A percentile compares a stretch with the other conserved stretches of the same genome.
Evolutionary conservation across 35 echinoderm and acorn worm genomes (phyloP).

Genomic region (Hemicentrotus pulcherrimus): DNA sequence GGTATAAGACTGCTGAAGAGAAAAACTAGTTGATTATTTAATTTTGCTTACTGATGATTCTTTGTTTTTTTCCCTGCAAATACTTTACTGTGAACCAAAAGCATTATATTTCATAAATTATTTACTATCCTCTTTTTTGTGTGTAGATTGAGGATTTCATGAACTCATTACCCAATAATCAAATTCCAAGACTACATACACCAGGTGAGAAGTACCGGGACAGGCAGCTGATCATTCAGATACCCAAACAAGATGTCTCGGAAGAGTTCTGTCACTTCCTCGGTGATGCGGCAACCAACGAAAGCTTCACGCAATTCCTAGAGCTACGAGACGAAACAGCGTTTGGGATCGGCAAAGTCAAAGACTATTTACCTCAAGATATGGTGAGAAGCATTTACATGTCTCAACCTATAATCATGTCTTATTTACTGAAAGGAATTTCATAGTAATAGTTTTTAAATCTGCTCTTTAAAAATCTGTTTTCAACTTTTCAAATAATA

Average conservation of each 20-base stretch:
- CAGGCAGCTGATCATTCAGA: slow-evolving; percentile 91
- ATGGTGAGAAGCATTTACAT: slow-evolving; percentile 58
- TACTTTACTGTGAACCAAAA: too few species aligned
- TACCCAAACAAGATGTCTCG: slow-evolving; percentile 90
- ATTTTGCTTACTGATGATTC: too few species aligned
- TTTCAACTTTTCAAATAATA: too few species aligned
- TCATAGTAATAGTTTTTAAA: too few species aligned
- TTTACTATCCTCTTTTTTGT: not conserved
- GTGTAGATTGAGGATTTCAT: slow-evolving; percentile 97
- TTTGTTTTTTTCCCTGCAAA: too few species aligned
- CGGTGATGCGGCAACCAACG: slow-evolving; percentile 68
- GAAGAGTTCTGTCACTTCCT: slow-evolving; percentile 85
- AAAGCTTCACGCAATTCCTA: slow-evolving; percentile 91
- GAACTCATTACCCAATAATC: slow-evolving; percentile 93
- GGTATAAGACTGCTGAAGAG: too few species aligned
- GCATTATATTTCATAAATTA: too few species aligned
- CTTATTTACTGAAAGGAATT: too few species aligned
- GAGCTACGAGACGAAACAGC: slow-evolving; percentile 89
- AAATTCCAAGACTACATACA: slow-evolving; percentile 91
- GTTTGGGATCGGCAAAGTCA: slow-evolving; percentile 83
- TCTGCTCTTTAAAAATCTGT: too few species aligned
- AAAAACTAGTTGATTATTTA: too few species aligned
- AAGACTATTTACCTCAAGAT: slow-evolving; percentile 93
- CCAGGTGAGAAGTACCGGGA: slow-evolving; percentile 93
- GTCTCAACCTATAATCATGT: too few species aligned